Percentiles rank a stretch among this genome's conserved stretches.
phyloP scores from a whole-genome alignment of 2,888 invertebrate species.

The Chirona hameri region DNA sequence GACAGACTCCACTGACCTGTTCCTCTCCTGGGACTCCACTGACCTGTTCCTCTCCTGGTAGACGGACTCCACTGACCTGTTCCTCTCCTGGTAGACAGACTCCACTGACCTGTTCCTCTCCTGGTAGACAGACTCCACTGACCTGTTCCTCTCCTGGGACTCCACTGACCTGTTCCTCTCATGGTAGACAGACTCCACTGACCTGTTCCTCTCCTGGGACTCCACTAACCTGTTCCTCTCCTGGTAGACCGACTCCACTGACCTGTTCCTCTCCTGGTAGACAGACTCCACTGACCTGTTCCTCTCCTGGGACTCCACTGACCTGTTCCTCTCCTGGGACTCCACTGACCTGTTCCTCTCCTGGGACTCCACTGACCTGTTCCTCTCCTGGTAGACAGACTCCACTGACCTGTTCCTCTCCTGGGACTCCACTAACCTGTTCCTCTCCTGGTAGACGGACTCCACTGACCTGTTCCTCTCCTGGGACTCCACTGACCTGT shows the following conservation, averaged over 20 bases:
- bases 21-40: too few relatives aligned
- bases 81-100: too few relatives aligned
- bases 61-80: conserved; percentile 33
- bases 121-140: conserved; percentile 32
- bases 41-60: conserved; percentile 25
- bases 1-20: conserved; percentile 33
- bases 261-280: conserved; percentile 13
- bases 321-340: conserved; percentile 3
- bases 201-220: too few relatives aligned
- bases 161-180: conserved; percentile 28
- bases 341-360: too few relatives aligned
- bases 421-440: conserved; percentile 30
- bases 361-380: conserved; percentile 30
- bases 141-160: too few relatives aligned
- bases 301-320: too few relatives aligned
- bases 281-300: conserved; percentile 34
- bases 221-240: conserved; percentile 27
- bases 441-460: conserved; percentile 4
- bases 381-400: conserved; percentile 3
- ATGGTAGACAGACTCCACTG: conserved; percentile 32
- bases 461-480: too few relatives aligned
- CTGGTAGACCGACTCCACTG: conserved; percentile 33
- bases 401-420: too few relatives aligned
- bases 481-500: conserved; percentile 30
- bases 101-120: conserved; percentile 28